Percentiles rank a stretch among this genome's conserved stretches.
Conservation (phyloP, 2,888 invertebrate species). For the Coleophora flavipennella region DNA sequence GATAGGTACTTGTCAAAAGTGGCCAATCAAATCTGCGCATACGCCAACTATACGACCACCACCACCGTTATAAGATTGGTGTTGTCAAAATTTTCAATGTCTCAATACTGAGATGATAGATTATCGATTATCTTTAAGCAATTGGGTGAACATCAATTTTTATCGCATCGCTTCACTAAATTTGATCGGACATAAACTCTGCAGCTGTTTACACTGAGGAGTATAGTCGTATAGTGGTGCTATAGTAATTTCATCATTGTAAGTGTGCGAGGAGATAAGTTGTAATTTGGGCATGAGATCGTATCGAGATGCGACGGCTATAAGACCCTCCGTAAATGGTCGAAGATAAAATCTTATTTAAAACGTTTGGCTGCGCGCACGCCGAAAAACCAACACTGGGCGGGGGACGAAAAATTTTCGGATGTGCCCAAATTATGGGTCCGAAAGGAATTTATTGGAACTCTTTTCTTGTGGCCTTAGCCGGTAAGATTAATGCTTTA, state of each 20-base stretch:
- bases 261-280: slow-evolving; percentile 1
- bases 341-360: slow-evolving; percentile 31
- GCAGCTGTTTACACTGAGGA: too few species aligned
- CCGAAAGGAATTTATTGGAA: slow-evolving; percentile 6
- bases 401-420: slow-evolving; percentile 7
- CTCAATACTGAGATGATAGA: slow-evolving; percentile 39
- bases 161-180: too few species aligned
- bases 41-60: slow-evolving; percentile 31
- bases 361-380: slow-evolving; percentile 12
- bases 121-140: slow-evolving; percentile 20
- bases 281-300: slow-evolving; percentile 29
- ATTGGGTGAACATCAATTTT: neutral
- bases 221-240: too few species aligned
- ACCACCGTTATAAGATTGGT: slow-evolving; percentile 33
- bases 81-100: slow-evolving; percentile 37
- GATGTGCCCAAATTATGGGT: slow-evolving; percentile 13
- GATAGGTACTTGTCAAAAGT: slow-evolving; percentile 16
- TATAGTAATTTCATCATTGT: too few species aligned
- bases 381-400: slow-evolving; percentile 17
- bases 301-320: slow-evolving; percentile 28
- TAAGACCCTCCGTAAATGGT: slow-evolving; percentile 44
- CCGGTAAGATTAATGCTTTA: slow-evolving; percentile 3
- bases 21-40: slow-evolving; percentile 44
- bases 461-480: slow-evolving; percentile 5
- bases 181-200: too few species aligned